Evolutionary conservation across 2,113 vertebrate genomes (phyloP).

Genomic region (Empidonax alnorum): DNA sequence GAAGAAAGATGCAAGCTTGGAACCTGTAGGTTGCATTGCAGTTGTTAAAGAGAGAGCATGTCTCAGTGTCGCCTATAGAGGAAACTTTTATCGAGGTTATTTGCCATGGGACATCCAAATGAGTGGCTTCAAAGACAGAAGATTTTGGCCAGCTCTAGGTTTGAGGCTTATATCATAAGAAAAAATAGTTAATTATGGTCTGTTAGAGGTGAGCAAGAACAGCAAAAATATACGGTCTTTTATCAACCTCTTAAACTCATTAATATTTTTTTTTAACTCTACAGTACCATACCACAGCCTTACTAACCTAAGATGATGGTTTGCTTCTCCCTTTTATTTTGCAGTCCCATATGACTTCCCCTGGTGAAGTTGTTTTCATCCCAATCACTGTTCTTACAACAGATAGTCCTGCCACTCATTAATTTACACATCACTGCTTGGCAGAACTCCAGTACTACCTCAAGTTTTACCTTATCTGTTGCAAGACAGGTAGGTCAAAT

Average conservation of each 20-base stretch:
- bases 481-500: neutral
- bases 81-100: neutral
- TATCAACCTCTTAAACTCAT: neutral
- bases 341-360: neutral
- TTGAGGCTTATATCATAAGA: neutral
- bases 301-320: neutral
- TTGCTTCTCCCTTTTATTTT: neutral
- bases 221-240: neutral
- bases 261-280: neutral
- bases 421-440: neutral
- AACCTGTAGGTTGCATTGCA: neutral
- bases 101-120: neutral
- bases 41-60: neutral
- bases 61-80: conserved; percentile 21
- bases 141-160: neutral
- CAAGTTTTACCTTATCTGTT: neutral
- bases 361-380: neutral
- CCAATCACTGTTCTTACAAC: neutral
- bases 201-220: neutral
- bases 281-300: neutral
- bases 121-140: neutral
- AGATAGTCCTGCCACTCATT: neutral
- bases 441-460: neutral
- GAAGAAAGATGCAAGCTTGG: neutral
- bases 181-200: neutral